Conservation (phyloP, 2,888 invertebrate genomes). For the Autographa pulchrina region DNA sequence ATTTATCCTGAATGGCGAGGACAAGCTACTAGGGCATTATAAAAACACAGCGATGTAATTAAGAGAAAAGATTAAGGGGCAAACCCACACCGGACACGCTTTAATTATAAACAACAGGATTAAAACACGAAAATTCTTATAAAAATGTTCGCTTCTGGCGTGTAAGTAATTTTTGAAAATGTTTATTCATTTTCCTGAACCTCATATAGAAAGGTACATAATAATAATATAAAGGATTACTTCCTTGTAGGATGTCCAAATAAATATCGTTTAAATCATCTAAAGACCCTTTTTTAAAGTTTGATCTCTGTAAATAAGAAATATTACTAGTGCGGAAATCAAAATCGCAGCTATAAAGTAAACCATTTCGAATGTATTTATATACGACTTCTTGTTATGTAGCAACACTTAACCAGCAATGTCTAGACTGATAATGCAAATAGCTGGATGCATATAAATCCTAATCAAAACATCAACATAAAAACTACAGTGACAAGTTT, state of each 20-base stretch:
- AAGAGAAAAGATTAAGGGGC: slow-evolving; percentile 61
- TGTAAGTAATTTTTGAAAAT: slow-evolving; percentile 12
- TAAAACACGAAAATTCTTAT: slow-evolving; percentile 24
- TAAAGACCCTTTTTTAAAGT: background rate
- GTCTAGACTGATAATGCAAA: slow-evolving; percentile 32
- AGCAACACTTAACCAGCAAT: slow-evolving; percentile 12
- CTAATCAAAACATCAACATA: slow-evolving; percentile 40
- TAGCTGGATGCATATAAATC: slow-evolving; percentile 25
- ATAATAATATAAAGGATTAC: no score
- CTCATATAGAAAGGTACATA: slow-evolving; percentile 7
- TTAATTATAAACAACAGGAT: slow-evolving; percentile 44
- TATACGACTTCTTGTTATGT: background rate
- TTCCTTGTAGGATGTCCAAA: no score
- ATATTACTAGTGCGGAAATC: background rate
- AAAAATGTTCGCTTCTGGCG: background rate
- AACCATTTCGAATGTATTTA: no score
- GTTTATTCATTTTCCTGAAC: background rate
- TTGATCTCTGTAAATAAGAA: background rate
- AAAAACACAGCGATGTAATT: slow-evolving; percentile 59
- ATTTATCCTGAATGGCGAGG: slow-evolving; percentile 44
- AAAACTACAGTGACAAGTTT: slow-evolving; percentile 35
- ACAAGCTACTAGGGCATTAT: slow-evolving; percentile 42
- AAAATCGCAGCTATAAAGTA: background rate
- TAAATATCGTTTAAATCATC: no score
- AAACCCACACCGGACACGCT: slow-evolving; percentile 48